Conservation (phyloP, 2,797 vertebrate genomes). For the Acridotheres tristis region DNA sequence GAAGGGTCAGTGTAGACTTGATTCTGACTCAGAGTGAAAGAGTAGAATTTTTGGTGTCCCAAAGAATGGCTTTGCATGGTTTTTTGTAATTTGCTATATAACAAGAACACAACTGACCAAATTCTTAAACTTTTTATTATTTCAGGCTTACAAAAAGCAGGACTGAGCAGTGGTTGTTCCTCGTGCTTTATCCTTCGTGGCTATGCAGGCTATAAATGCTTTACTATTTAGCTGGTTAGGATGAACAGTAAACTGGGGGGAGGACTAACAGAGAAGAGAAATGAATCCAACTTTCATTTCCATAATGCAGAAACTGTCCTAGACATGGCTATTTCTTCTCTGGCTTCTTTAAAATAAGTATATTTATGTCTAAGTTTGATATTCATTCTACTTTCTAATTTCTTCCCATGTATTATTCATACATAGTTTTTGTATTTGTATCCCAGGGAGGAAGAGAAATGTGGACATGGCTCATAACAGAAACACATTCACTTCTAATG, state of each 20-base stretch:
- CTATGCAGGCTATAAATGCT: neutral
- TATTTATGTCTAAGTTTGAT: neutral
- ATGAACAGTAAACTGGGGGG: neutral
- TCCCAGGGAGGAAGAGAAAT: neutral
- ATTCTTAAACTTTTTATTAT: neutral
- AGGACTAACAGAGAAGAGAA: conserved; percentile 28
- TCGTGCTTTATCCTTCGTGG: neutral
- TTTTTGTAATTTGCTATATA: neutral
- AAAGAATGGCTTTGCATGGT: neutral
- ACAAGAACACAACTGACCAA: neutral
- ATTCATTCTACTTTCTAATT: neutral
- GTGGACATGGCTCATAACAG: neutral
- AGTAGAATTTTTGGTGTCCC: neutral
- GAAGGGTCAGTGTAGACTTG: neutral
- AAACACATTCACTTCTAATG: neutral
- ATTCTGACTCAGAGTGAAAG: neutral
- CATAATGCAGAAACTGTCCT: neutral
- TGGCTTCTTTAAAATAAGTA: neutral
- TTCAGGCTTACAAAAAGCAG: neutral
- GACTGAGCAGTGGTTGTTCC: neutral
- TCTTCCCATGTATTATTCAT: neutral
- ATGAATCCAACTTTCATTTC: neutral
- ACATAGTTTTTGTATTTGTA: neutral
- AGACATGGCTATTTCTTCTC: neutral
- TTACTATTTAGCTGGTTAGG: neutral